Evolutionary conservation across 23 tunicate genomes (phyloP), one percentile per base, ranked within the genome.

Genomic region (Diplosoma virens): DNA sequence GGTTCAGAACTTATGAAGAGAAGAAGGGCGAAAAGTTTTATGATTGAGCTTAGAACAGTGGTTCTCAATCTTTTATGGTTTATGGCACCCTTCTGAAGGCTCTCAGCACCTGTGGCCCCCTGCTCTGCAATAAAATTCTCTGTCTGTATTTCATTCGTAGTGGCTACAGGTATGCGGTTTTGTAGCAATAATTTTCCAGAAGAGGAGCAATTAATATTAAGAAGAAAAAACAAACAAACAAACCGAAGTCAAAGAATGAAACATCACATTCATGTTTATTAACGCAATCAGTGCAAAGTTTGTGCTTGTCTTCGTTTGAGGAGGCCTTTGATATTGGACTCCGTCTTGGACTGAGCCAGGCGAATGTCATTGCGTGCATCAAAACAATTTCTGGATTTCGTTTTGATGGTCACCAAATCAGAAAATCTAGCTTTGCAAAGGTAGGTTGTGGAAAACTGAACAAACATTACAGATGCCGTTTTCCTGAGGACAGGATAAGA

Each of bases 401-500:
- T 63, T 63, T 63, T 63, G 34, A 63, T 63, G 36, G 69, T 27
- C 34, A 30, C 33, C 69, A 30, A 30, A 63, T 63, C 69, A 63
- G 61, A 63, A 63, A 63, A 63, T 24, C 34, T 35, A 63, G 14
- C 69, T 5, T 63, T 23, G 69, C 36, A 63, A 63, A 63, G 69
- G 34, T 63, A 28, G 69, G 69, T 63, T 5, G 69, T 63, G 9
- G 34, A 30, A n/a, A 63, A 63, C 36, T 63, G 34, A 29, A 63
- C 69, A 30, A 63, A 6, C 69, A 27, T 63, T 63, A 63, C 34
- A 25, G 69, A 63, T 5, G 34, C 69, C 69, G 5, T 68, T 68
- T 68, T 68, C 54, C 75, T 34, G 75, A 73, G 63, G 4, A 52
- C 21, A 4, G 79, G 79, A 52, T 73, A 73, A 24, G 79, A 47